phyloP scores from a whole-genome alignment of 2,113 vertebrate genomes.

The Genyomyrus donnyi region DNA sequence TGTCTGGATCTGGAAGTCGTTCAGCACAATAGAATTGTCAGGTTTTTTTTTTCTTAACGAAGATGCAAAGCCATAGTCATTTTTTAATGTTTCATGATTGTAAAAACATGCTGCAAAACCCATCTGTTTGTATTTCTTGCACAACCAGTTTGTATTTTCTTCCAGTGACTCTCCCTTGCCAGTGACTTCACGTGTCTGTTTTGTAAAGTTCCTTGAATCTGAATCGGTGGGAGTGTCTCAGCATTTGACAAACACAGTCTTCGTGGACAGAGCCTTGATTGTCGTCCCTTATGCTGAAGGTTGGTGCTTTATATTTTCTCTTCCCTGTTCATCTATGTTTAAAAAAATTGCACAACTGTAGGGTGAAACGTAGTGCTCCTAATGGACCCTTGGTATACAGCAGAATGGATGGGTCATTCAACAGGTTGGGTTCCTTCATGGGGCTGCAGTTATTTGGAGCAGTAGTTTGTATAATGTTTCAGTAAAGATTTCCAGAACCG shows the following conservation, averaged over 20 bases:
- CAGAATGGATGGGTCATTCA: not conserved
- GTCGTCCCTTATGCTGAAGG: slow-evolving; percentile 98
- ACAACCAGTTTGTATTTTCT: slow-evolving; percentile 67
- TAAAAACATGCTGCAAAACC: slow-evolving; percentile 18
- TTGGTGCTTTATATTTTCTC: slow-evolving; percentile 64
- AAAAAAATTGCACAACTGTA: not conserved
- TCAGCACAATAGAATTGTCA: not conserved
- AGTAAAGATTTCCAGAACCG: not conserved
- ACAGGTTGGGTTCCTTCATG: not conserved
- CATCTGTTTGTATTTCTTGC: slow-evolving; percentile 58
- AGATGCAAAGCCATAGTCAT: not conserved
- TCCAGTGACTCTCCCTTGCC: slow-evolving; percentile 98
- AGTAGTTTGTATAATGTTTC: not conserved
- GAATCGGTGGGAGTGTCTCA: slow-evolving; percentile 96
- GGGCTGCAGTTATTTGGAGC: not conserved
- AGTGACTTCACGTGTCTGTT: slow-evolving; percentile 98
- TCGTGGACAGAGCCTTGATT: slow-evolving; percentile 98
- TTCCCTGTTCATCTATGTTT: slow-evolving; percentile 9
- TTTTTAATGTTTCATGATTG: not conserved
- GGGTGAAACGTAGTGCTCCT: not conserved
- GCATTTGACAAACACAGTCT: slow-evolving; percentile 98
- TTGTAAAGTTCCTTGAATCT: slow-evolving; percentile 98
- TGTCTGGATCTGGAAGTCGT: slow-evolving; percentile 3
- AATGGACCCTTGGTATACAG: slow-evolving; percentile 74
- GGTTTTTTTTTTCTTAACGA: not conserved